Conservation (phyloP, 1,140 invertebrate species). For the Brachionus rubens region DNA sequence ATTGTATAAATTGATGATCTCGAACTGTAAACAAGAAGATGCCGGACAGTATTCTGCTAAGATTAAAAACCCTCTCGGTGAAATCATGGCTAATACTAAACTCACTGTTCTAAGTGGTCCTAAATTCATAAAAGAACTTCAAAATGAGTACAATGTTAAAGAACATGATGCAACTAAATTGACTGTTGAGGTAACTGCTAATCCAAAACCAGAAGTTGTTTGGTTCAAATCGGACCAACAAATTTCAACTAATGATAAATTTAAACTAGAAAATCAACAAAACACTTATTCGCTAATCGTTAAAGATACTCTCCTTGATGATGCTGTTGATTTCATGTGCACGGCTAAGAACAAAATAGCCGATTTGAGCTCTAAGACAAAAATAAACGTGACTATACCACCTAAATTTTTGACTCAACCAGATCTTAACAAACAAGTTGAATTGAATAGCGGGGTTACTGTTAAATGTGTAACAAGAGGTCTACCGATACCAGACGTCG, state of each 20-base stretch:
- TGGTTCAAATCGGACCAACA: conserved; percentile 56
- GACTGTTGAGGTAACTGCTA: not conserved
- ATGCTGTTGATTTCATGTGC: conserved; percentile 45
- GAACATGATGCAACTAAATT: conserved; percentile 30
- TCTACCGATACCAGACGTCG: not conserved
- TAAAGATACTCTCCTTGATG: conserved; percentile 46
- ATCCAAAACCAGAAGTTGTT: conserved; percentile 48
- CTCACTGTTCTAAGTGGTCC: conserved; percentile 4
- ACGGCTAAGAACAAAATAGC: conserved; percentile 81
- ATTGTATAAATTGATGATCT: conserved; percentile 51
- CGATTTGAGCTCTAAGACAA: conserved; percentile 68
- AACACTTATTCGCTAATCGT: not conserved
- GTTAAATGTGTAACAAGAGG: conserved; percentile 1
- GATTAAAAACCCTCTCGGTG: conserved; percentile 8
- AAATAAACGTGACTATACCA: conserved; percentile 52
- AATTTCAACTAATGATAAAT: not conserved
- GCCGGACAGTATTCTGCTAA: conserved; percentile 10
- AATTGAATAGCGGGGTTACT: not conserved
- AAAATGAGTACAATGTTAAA: conserved; percentile 8
- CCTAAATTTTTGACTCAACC: conserved; percentile 3
- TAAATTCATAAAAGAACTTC: not conserved
- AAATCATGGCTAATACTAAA: conserved; percentile 14
- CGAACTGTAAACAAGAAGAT: not conserved
- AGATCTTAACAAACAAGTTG: conserved; percentile 6
- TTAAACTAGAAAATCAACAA: conserved; percentile 24